Conservation (phyloP, 2,797 vertebrate genomes). For the Spizella passerina region DNA sequence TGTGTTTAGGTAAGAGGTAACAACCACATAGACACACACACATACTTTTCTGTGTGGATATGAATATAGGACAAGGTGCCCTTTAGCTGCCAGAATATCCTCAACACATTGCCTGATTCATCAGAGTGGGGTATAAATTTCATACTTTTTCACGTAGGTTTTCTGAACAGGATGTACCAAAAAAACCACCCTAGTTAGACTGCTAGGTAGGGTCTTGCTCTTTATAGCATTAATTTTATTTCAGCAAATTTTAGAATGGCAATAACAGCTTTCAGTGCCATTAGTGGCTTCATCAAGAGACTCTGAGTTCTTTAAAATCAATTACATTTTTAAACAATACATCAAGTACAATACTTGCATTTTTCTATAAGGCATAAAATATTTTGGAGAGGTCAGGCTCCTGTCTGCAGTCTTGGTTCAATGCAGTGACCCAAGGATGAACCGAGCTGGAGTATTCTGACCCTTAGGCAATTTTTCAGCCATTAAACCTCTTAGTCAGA, state of each 20-base stretch:
- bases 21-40: not conserved
- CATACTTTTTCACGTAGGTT: not conserved
- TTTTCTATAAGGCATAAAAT: not conserved
- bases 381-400: not conserved
- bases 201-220: not conserved
- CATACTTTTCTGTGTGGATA: not conserved
- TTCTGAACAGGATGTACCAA: not conserved
- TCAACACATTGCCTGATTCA: not conserved
- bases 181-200: not conserved
- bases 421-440: not conserved
- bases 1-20: not conserved
- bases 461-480: not conserved
- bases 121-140: not conserved
- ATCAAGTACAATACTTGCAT: not conserved
- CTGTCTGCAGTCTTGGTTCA: fast-evolving
- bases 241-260: not conserved
- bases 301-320: not conserved
- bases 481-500: not conserved
- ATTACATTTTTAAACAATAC: not conserved
- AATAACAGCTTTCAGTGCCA: not conserved
- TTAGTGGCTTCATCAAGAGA: not conserved
- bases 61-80: not conserved
- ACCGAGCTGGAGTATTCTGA: not conserved
- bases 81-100: not conserved
- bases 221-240: not conserved